phyloP scores from a whole-genome alignment of 2,888 invertebrate genomes.

The Clanis bilineata region DNA sequence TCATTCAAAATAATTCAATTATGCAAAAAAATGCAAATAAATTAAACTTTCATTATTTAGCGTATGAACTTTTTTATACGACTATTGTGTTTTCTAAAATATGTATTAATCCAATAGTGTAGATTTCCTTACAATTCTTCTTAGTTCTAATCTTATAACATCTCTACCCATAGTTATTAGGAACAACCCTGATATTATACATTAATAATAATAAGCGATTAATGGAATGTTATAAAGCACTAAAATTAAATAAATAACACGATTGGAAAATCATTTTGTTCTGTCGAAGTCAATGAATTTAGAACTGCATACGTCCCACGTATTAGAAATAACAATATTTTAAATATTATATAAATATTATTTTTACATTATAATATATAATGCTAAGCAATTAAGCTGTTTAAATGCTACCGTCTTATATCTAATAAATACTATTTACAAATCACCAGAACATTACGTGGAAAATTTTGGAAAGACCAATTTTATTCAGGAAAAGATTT shows the following conservation, averaged over 20 bases:
- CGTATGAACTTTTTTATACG: not conserved
- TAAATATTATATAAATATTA: slow-evolving; percentile 80
- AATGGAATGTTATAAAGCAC: slow-evolving; percentile 53
- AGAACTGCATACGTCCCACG: slow-evolving; percentile 64
- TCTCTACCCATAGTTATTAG: slow-evolving; percentile 39
- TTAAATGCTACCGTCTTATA: slow-evolving; percentile 75
- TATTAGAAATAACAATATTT: slow-evolving; percentile 71
- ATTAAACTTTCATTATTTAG: not conserved
- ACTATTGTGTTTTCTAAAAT: not conserved
- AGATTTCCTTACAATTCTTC: not conserved
- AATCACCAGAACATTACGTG: slow-evolving; percentile 73
- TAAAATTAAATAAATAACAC: slow-evolving; percentile 53
- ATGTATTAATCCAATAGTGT: not conserved
- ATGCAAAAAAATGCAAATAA: not conserved
- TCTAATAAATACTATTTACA: slow-evolving; percentile 82
- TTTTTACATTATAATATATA: slow-evolving; percentile 73
- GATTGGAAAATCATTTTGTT: slow-evolving; percentile 26
- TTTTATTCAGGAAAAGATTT: slow-evolving; percentile 2
- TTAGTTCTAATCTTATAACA: slow-evolving; percentile 24
- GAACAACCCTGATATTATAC: slow-evolving; percentile 69
- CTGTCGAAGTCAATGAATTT: slow-evolving; percentile 30
- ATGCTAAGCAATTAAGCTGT: slow-evolving; percentile 73
- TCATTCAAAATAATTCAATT: not conserved
- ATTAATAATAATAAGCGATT: slow-evolving; percentile 48
- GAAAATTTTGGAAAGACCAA: slow-evolving; percentile 18